Conservation (phyloP, 2,113 vertebrate genomes). For the Eublepharis macularius region DNA sequence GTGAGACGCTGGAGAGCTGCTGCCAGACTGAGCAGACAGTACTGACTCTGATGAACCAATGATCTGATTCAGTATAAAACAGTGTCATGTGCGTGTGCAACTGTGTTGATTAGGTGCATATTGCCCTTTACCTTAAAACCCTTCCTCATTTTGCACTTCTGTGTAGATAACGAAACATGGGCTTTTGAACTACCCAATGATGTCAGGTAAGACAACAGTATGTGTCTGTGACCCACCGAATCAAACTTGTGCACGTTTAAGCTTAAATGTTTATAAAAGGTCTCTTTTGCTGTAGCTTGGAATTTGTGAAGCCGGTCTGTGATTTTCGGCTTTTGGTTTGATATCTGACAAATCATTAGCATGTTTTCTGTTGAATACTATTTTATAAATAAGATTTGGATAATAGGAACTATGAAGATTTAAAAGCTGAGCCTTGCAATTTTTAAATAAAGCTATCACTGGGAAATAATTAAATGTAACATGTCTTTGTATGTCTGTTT, state of each 20-base stretch:
- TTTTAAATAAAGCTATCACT: background rate
- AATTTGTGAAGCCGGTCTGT: background rate
- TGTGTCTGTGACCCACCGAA: no score
- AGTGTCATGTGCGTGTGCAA: no score
- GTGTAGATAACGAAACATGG: background rate
- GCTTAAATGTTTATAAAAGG: background rate
- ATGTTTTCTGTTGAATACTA: constrained; percentile 17
- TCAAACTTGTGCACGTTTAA: background rate
- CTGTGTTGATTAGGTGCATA: no score
- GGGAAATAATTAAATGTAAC: background rate
- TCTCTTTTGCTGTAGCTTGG: background rate
- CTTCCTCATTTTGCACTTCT: background rate
- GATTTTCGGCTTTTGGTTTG: constrained; percentile 2
- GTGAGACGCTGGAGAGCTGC: no score
- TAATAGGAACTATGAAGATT: background rate
- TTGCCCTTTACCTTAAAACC: no score
- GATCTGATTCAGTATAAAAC: no score
- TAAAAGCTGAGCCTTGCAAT: background rate
- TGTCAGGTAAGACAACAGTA: no score
- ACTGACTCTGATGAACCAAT: no score
- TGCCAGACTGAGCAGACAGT: no score
- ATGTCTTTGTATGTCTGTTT: background rate
- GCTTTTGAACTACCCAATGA: no score
- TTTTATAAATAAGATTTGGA: background rate
- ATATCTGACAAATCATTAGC: background rate